Base-by-base conservation (phyloP, 2,113 vertebrate species). In the Corythoichthys haematopterus region DNA sequence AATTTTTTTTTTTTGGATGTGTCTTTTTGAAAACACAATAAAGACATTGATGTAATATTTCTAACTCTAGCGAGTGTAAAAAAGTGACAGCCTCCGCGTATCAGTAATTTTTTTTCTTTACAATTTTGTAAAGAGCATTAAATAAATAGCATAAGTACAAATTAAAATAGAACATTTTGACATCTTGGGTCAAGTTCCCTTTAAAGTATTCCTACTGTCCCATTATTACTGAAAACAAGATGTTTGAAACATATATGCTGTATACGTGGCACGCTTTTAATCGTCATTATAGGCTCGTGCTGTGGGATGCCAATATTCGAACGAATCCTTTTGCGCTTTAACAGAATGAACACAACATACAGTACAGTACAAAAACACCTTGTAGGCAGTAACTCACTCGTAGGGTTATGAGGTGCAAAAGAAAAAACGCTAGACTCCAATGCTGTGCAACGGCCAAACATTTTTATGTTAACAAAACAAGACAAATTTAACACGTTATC, bases 281-380 rank as follows among this genome's bases (percentile, higher is more conserved):
- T 87, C 89, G 84, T 80, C 82, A 85, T 85, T 85, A 87, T 72
- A 78, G 81, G 75, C 55, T 67, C 83, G 77, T 75, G 70, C 77
- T 68, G 71, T n/a, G 60, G 43, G 65, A 47, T 20, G 61, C 51
- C 69, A 33, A 74, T 63, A 53, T 59, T 82, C 83, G 82, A 66
- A 72, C 77, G 81, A 90, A 87, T 64, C 45, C 74, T 47, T 61
- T 68, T 76, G 78, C 72, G 78, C 81, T 86, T 87, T 86, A 81
- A 84, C 69, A 71, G 70, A 79, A 74, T 78, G 72, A 83, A 84
- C 70, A 84, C 81, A 87, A 85, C 69, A 71, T 66, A 72, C 64
- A 71, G n/a, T n/a, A n/a, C n/a, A n/a, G n/a, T n/a, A n/a, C 70
- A 72, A 80, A 77, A 83, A 80, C 71, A 67, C 67, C 65, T 85